Evolutionary conservation across 2,888 invertebrate species (phyloP).

Genomic region (Pseudococcus viburni): DNA sequence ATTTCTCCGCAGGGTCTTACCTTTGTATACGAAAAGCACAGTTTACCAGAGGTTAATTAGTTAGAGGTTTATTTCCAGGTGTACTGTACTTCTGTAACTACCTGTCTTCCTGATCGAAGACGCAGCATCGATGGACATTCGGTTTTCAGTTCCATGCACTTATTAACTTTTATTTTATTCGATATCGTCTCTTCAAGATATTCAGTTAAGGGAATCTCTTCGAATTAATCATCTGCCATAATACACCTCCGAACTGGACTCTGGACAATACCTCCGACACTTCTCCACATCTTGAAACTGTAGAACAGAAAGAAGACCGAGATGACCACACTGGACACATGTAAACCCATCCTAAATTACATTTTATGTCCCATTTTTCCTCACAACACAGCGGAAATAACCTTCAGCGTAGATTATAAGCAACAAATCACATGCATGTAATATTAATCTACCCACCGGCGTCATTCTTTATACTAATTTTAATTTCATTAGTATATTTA

Average conservation of each 20-base stretch:
- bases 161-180: too few relatives aligned
- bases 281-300: too few relatives aligned
- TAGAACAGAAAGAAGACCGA: too few relatives aligned
- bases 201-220: neutral
- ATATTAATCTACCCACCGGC: constrained; percentile 31
- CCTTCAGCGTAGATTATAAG: constrained; percentile 45
- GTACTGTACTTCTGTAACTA: neutral
- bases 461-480: constrained; percentile 1
- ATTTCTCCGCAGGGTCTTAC: constrained; percentile 62
- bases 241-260: neutral
- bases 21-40: constrained; percentile 19
- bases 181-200: neutral
- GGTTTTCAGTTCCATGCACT: too few relatives aligned
- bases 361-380: constrained; percentile 49
- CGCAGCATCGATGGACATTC: too few relatives aligned
- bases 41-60: constrained; percentile 54
- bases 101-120: neutral
- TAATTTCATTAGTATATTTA: constrained; percentile 33
- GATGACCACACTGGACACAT: neutral
- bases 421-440: constrained; percentile 30
- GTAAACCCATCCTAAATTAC: constrained; percentile 24
- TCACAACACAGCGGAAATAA: constrained; percentile 41
- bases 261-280: too few relatives aligned
- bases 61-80: constrained; percentile 25
- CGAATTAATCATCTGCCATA: neutral